These are phyloP conservation scores for Leptinotarsa undecemlineata DNA, from an alignment of 1,140 invertebrate species.

Conservation along the genomic window DNA sequence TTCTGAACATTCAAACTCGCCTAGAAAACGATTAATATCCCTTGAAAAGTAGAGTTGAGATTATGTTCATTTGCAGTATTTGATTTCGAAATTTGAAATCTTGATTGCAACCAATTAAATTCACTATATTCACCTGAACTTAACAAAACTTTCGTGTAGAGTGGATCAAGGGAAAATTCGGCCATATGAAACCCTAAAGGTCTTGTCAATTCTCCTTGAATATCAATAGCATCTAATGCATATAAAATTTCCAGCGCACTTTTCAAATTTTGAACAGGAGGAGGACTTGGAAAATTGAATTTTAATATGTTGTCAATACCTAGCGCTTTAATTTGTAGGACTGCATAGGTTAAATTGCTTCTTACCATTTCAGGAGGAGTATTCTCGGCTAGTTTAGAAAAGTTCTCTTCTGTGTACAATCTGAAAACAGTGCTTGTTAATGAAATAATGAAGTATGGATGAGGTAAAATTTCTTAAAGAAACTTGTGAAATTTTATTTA, in stretches of 20 bases:
- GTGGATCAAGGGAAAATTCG: constrained; percentile 88
- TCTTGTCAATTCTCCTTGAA: constrained; percentile 76
- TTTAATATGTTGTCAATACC: constrained; percentile 89
- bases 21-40: constrained; percentile 52
- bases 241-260: constrained; percentile 86
- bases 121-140: constrained; percentile 65
- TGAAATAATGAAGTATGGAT: too few species aligned
- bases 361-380: constrained; percentile 93
- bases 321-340: constrained; percentile 92
- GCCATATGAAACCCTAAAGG: constrained; percentile 86
- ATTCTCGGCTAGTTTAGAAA: constrained; percentile 67
- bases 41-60: neutral
- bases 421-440: constrained; percentile 54
- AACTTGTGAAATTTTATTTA: too few species aligned
- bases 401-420: constrained; percentile 80
- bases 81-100: neutral
- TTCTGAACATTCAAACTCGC: constrained; percentile 83
- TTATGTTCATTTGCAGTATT: neutral
- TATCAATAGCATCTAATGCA: constrained; percentile 84
- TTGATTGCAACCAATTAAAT: neutral
- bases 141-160: constrained; percentile 86
- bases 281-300: constrained; percentile 85
- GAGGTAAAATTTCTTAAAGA: too few species aligned
- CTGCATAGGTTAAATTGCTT: constrained; percentile 80
- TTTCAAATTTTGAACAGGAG: constrained; percentile 87